Conservation (phyloP, 2,113 vertebrate species). For the Anguilla rostrata region DNA sequence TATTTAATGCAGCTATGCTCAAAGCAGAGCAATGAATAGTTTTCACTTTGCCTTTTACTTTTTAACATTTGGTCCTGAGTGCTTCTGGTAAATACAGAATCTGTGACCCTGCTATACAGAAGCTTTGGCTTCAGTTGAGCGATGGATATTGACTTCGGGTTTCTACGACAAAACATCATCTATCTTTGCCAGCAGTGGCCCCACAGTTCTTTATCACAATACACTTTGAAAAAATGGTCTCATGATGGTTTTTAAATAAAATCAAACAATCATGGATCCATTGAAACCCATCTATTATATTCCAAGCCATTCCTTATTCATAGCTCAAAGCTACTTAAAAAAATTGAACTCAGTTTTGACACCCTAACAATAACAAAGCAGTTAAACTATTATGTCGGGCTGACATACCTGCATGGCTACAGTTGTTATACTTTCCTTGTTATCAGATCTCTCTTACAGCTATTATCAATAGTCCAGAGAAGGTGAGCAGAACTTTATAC, state of each 20-base stretch:
- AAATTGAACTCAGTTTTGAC: too few relatives aligned
- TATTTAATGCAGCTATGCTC: slow-evolving; percentile 38
- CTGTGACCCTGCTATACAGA: slow-evolving; percentile 31
- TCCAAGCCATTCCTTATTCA: too few relatives aligned
- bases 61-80: slow-evolving; percentile 18
- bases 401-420: too few relatives aligned
- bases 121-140: slow-evolving; percentile 27
- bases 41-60: slow-evolving; percentile 46
- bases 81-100: slow-evolving; percentile 44
- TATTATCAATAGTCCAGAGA: too few relatives aligned
- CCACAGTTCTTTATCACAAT: slow-evolving; percentile 44
- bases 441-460: too few relatives aligned
- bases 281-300: too few relatives aligned
- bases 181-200: slow-evolving; percentile 39
- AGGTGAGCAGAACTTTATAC: too few relatives aligned
- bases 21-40: slow-evolving; percentile 40
- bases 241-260: slow-evolving; percentile 34
- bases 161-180: slow-evolving; percentile 26
- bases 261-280: background rate
- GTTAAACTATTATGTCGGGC: too few relatives aligned
- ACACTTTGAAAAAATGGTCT: slow-evolving; percentile 43
- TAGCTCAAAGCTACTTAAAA: too few relatives aligned
- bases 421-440: too few relatives aligned
- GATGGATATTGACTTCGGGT: slow-evolving; percentile 31
- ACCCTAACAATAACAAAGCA: too few relatives aligned